These are phyloP conservation scores for Neoascia interrupta DNA, from an alignment of 2,888 invertebrate species.

Conservation along the genomic window DNA sequence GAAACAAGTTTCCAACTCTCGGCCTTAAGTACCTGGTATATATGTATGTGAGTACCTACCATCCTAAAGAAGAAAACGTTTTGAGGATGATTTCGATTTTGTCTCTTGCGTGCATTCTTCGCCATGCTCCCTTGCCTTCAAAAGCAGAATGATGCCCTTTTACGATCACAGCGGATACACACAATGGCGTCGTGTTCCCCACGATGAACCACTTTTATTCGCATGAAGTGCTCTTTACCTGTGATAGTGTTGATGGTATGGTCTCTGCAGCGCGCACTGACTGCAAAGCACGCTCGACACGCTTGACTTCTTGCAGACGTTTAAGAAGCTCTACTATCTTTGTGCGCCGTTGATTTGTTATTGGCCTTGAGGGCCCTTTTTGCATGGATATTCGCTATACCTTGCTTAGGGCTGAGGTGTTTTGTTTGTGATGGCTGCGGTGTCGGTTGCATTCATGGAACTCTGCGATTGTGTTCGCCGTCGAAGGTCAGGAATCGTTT, in stretches of 20 bases:
- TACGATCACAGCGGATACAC: slow-evolving; percentile 24
- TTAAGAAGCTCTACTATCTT: no score
- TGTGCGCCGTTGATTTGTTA: slow-evolving; percentile 16
- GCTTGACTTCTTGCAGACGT: slow-evolving; percentile 56
- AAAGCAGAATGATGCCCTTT: slow-evolving; percentile 34
- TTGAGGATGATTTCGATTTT: background rate
- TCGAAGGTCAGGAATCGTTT: slow-evolving; percentile 28
- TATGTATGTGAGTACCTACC: no score
- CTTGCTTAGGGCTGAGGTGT: slow-evolving; percentile 11
- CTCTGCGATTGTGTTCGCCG: background rate
- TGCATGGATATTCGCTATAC: slow-evolving; percentile 53
- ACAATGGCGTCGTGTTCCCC: slow-evolving; percentile 43
- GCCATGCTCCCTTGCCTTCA: slow-evolving; percentile 32
- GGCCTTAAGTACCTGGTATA: no score
- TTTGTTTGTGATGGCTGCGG: slow-evolving; percentile 3
- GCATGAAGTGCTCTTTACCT: slow-evolving; percentile 29
- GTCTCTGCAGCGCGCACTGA: slow-evolving; percentile 10
- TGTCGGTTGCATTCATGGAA: slow-evolving; percentile 6
- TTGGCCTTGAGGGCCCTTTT: slow-evolving; percentile 60
- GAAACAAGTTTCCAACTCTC: slow-evolving; percentile 49
- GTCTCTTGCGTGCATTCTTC: slow-evolving; percentile 28
- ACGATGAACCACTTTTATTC: slow-evolving; percentile 3
- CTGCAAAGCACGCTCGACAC: slow-evolving; percentile 44
- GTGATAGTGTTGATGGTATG: slow-evolving; percentile 38
- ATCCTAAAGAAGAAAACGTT: no score